Percentiles rank a stretch among this genome's conserved stretches.
Evolutionary conservation across 2,888 invertebrate genomes (phyloP).

Genomic region (Rugalucina vietnamica): DNA sequence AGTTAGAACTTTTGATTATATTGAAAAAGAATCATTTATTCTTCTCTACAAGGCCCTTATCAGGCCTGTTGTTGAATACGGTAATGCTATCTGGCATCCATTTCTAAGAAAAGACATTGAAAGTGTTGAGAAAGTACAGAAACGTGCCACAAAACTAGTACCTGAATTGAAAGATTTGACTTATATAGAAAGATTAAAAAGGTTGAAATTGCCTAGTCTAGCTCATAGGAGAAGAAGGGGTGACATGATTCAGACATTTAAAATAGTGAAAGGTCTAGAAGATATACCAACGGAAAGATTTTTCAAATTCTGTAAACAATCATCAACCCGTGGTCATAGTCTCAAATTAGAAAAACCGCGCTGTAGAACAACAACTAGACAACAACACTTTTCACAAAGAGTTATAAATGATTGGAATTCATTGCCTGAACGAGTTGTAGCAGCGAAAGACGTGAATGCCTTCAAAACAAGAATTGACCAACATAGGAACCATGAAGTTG

Average conservation of each 20-base stretch:
- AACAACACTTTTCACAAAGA: too few species aligned
- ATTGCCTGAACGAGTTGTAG: too few species aligned
- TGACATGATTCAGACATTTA: slow-evolving; percentile 13
- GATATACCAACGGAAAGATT: slow-evolving; percentile 10
- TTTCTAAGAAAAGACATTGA: slow-evolving; percentile 15
- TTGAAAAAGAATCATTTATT: slow-evolving; percentile 22
- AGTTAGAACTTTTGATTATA: neutral
- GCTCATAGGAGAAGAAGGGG: slow-evolving; percentile 14
- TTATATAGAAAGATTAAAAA: slow-evolving; percentile 11
- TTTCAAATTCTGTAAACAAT: neutral
- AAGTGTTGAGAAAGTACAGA: slow-evolving; percentile 21
- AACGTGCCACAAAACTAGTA: slow-evolving; percentile 8
- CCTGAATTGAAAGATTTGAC: neutral
- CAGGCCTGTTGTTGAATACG: slow-evolving; percentile 21
- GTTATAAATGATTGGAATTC: too few species aligned
- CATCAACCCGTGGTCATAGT: neutral
- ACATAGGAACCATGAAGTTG: too few species aligned
- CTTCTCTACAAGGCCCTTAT: slow-evolving; percentile 19
- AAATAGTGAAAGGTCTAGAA: slow-evolving; percentile 12
- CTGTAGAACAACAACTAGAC: too few species aligned
- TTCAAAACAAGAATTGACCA: too few species aligned
- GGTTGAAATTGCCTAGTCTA: slow-evolving; percentile 3
- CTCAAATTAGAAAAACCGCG: too few species aligned
- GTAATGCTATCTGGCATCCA: slow-evolving; percentile 14
- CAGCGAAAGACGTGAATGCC: too few species aligned